Base-by-base conservation (phyloP, 2,113 vertebrate species). In the Cyanoramphus novaezelandiae region DNA sequence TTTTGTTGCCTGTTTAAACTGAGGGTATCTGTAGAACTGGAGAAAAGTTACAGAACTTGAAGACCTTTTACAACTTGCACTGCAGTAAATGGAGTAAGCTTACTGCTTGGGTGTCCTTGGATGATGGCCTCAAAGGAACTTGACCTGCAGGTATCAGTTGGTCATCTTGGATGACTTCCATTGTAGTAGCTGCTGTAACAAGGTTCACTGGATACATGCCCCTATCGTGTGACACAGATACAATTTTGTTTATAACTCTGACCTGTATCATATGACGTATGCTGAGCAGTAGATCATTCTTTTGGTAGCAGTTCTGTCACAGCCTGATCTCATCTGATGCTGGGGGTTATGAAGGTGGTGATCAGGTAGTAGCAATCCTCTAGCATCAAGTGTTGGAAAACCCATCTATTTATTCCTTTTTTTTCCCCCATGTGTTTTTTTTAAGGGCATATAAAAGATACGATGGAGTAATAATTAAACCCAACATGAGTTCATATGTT, bases 81-180 rank as follows among this genome's bases (percentile, higher is more conserved):
- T 41, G 44, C 77, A 47, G 35, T 65, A 86, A 68, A 41, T 9
- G 21, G 63, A 78, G 23, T 57, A 31, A 72, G 29, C 37, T 63
- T 43, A 7, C 50, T 57, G 64, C 80, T n/a, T 37, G 59, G 3
- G 43, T 93, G 93, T 78, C 93, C 93, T 96, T 96, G 93, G 77
- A 15, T 72, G 82, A 28, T 92, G 83, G 88, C 93, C 74, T 75
- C 83, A 13, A 6, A 88, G 92, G 86, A 96, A 96, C 88, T 94
- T 84, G 88, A 92, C 82, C 88, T 86, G 93, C 44, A 81, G 92
- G 69, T 92, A 93, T 94, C 96, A 78, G 81, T 86, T 96, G 52
- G 57, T 84, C 62, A 41, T 95, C 72, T 96, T 97, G 95, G 93
- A 93, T 93, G 83, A 52, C 83, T 95, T 94, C 96, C 96, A 92